Conservation (phyloP, 2,888 invertebrate species). For the Hymenopus coronatus region DNA sequence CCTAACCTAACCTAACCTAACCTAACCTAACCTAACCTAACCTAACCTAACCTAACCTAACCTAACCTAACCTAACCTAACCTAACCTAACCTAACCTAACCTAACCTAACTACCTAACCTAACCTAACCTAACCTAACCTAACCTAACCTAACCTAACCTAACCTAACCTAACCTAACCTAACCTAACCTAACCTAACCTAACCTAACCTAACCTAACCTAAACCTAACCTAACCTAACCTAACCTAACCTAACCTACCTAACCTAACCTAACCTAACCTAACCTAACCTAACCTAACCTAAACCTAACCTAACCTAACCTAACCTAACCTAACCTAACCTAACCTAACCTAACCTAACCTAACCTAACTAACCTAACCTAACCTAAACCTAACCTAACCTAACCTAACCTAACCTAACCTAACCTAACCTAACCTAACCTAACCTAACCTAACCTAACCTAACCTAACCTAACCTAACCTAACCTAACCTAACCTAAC, state of each 20-base stretch:
- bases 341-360: neutral
- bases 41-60: slow-evolving; percentile 18
- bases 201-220: no score
- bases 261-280: no score
- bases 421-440: slow-evolving; percentile 13
- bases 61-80: slow-evolving; percentile 1
- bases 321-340: neutral
- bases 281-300: no score
- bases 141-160: neutral
- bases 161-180: neutral
- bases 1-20: neutral
- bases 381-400: neutral
- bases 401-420: neutral
- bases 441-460: no score
- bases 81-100: neutral
- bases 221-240: no score
- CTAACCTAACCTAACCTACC: no score
- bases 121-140: neutral
- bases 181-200: neutral
- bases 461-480: slow-evolving; percentile 25
- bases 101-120: no score
- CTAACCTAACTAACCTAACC: neutral
- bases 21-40: neutral
- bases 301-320: neutral
- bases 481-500: no score